Evolutionary conservation across 1,140 invertebrate genomes (phyloP).

Genomic region (Brachionus sp.): DNA sequence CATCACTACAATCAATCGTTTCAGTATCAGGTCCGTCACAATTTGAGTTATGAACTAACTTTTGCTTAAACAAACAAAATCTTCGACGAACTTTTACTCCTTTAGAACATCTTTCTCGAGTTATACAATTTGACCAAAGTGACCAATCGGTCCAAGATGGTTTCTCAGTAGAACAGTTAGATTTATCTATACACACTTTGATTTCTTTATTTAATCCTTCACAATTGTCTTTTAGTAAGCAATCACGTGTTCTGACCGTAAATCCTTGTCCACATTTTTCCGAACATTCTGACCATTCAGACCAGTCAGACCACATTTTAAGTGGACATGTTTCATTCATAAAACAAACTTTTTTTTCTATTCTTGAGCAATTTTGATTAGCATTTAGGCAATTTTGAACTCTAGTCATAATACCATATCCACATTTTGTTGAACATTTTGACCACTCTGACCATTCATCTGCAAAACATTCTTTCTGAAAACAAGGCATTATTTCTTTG

Average conservation of each 20-base stretch:
- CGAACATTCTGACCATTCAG: constrained; percentile 29
- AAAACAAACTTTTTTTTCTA: constrained; percentile 13
- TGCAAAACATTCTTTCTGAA: neutral
- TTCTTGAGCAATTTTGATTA: neutral
- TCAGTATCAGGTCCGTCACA: neutral
- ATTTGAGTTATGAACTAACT: neutral
- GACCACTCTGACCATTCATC: constrained; percentile 32
- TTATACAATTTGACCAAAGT: constrained; percentile 31
- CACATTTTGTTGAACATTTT: constrained; percentile 38
- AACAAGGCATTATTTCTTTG: neutral
- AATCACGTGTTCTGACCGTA: neutral
- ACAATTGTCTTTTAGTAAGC: neutral
- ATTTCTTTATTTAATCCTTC: neutral
- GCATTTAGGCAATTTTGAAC: neutral
- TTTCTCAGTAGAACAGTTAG: neutral
- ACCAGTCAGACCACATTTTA: constrained; percentile 1
- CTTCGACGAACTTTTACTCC: neutral
- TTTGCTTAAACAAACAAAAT: constrained; percentile 7
- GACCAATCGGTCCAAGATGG: constrained; percentile 37
- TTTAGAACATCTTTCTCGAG: neutral
- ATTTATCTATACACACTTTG: neutral
- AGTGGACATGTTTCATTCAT: neutral
- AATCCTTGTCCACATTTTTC: constrained; percentile 14
- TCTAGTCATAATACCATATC: neutral
- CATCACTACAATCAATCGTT: neutral